These are phyloP conservation scores for Styela clava DNA, from an alignment of 23 tunicate genomes.

Conservation along the genomic window DNA sequence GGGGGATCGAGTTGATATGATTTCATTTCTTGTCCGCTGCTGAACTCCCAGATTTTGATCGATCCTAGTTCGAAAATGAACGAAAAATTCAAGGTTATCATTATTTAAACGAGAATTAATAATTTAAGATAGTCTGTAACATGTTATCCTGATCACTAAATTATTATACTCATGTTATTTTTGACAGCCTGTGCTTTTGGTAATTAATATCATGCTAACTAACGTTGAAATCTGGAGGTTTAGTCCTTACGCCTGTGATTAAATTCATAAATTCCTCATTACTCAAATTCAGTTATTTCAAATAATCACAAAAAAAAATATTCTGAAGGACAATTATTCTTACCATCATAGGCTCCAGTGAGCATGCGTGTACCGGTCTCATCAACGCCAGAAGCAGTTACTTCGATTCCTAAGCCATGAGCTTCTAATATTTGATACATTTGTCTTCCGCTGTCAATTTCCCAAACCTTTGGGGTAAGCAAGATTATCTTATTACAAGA, in stretches of 20 bases:
- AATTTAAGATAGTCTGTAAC: background rate
- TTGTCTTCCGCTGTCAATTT: conserved; percentile 84
- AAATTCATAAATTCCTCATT: too few relatives aligned
- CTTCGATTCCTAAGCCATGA: conserved; percentile 75
- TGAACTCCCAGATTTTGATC: conserved; percentile 82
- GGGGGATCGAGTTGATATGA: conserved; percentile 37
- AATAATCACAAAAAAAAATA: background rate
- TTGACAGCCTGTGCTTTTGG: too few relatives aligned
- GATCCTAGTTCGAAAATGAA: conserved; percentile 41
- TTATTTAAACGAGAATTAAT: background rate
- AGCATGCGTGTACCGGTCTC: conserved; percentile 65
- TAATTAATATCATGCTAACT: too few relatives aligned
- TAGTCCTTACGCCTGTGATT: too few relatives aligned
- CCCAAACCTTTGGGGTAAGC: conserved; percentile 76
- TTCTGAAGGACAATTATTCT: background rate
- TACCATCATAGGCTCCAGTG: conserved; percentile 85
- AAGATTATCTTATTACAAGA: too few relatives aligned
- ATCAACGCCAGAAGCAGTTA: conserved; percentile 58
- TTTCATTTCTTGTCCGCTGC: conserved; percentile 88
- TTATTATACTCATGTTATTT: background rate
- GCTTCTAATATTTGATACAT: conserved; percentile 91
- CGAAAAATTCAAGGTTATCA: too few relatives aligned
- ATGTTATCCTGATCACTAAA: background rate
- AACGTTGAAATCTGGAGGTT: too few relatives aligned
- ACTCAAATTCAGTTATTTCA: background rate